These are phyloP conservation scores for Eucidaris tribuloides DNA, from an alignment of 35 echinoderm and acorn worm genomes.

Conservation along the genomic window DNA sequence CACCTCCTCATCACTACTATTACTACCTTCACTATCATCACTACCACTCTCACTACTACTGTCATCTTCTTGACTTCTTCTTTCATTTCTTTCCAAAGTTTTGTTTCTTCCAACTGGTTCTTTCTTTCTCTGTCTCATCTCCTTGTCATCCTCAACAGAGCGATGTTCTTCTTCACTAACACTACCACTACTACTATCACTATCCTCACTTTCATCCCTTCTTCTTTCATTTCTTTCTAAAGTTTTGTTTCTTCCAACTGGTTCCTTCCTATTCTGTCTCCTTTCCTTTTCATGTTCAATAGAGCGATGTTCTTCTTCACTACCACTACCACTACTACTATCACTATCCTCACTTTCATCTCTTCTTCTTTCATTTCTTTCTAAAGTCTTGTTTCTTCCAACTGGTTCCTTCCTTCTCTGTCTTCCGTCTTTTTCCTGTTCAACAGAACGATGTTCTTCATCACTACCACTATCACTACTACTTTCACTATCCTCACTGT, in stretches of 20 bases:
- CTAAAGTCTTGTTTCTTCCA: not conserved
- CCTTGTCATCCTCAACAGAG: not conserved
- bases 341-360: not conserved
- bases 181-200: not conserved
- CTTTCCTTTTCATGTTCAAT: not conserved
- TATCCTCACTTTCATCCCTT: not conserved
- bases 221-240: not conserved
- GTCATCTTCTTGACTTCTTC: not conserved
- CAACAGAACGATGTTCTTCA: constrained; percentile 7
- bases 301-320: not conserved
- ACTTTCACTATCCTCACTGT: not conserved
- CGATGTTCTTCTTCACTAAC: too few species aligned
- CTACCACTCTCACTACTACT: not conserved
- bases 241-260: not conserved
- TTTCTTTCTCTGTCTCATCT: not conserved
- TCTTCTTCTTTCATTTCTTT: not conserved
- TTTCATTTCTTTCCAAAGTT: not conserved
- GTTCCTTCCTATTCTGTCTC: not conserved
- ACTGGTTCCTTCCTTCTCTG: not conserved
- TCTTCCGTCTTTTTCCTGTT: not conserved
- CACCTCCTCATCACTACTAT: not conserved
- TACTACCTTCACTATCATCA: not conserved
- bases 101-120: not conserved
- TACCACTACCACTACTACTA: not conserved
- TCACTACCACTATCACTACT: not conserved